Evolutionary conservation across 1,140 invertebrate species (phyloP), one percentile per base, ranked within the genome.

Genomic region (Chymomyza costata): DNA sequence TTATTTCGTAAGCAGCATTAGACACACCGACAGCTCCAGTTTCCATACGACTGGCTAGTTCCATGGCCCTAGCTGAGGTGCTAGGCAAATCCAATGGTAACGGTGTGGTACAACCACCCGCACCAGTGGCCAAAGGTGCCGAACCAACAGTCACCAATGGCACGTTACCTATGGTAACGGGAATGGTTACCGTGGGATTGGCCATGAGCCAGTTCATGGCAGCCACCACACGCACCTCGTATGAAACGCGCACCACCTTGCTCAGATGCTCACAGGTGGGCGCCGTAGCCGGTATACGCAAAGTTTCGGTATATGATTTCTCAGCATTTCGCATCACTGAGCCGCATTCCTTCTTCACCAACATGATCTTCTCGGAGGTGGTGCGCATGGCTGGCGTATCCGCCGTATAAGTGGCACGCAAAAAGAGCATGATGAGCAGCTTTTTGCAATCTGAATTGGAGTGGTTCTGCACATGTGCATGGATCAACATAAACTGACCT

Each of bases 371-470:
- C 40, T 85, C 83, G 6, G 70, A 66, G 6, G 63, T 58, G 17
- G 64, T 67, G 17, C 49, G 87, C 7, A 85, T 74, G 5, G 82
- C 80, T 5, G 91, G 91, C 5, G 85, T 88, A 34, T 89, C 89
- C 10, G 73, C 69, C 6, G 60, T 83, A 47, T 83, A 83, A 3
- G 59, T 80, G 58, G 87, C 87, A 43, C 71, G 48, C 49, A 88
- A 86, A 38, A 81, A 78, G 1, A 91, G 71, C 60, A 65, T 69
- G 6, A 85, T 83, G 52, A 87, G 85, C 0, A 91, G 59, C 17
- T 65, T 82, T 6, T 86, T 71, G 28, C 90, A 87, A 15, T 82
- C 74, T 17, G 89, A 68, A 57, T 85, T 86, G 2, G 89, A 89
- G 31, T 85, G 76, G 39, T 85, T 85, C 37, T 51, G 49, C 21